These are phyloP conservation scores for Corydoras sp. DNA, from an alignment of 2,113 vertebrate genomes.

Conservation along the genomic window DNA sequence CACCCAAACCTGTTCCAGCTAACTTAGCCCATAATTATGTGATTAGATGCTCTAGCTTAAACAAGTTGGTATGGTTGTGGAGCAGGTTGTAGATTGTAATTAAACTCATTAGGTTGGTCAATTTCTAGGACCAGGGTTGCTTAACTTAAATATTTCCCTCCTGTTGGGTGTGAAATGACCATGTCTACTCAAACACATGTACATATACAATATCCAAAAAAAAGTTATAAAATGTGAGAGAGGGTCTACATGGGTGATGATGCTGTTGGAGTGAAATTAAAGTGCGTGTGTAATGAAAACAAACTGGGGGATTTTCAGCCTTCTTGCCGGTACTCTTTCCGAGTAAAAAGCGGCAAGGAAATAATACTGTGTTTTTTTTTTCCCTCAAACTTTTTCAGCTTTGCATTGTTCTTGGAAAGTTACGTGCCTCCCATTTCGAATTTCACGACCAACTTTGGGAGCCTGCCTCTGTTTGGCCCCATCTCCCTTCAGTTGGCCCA, in stretches of 20 bases:
- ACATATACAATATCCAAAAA: too few relatives aligned
- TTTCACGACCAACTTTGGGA: conserved; percentile 74
- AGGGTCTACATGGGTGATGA: not conserved
- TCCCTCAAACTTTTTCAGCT: conserved; percentile 42
- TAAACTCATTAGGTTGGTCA: too few relatives aligned
- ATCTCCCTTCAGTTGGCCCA: conserved; percentile 82
- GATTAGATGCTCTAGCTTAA: too few relatives aligned
- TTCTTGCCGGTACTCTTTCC: conserved; percentile 19
- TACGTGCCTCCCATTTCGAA: conserved; percentile 78
- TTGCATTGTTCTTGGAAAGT: conserved; percentile 86
- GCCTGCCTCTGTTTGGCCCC: conserved; percentile 74
- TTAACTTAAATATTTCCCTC: conserved; percentile 19
- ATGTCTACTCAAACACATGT: conserved; percentile 1
- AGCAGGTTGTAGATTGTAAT: too few relatives aligned
- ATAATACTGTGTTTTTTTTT: conserved; percentile 64
- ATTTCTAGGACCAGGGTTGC: not conserved
- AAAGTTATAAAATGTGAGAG: conserved; percentile 4
- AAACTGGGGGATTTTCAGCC: conserved; percentile 3
- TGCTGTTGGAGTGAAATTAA: conserved; percentile 11
- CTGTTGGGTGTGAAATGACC: conserved; percentile 4
- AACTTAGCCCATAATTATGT: too few relatives aligned
- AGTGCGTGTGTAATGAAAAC: not conserved
- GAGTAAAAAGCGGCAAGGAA: conserved; percentile 44
- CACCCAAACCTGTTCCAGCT: too few relatives aligned
- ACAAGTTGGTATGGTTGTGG: too few relatives aligned